These are phyloP conservation scores for Drosophila algonquin DNA, from an alignment of 2,888 invertebrate genomes.

Conservation along the genomic window DNA sequence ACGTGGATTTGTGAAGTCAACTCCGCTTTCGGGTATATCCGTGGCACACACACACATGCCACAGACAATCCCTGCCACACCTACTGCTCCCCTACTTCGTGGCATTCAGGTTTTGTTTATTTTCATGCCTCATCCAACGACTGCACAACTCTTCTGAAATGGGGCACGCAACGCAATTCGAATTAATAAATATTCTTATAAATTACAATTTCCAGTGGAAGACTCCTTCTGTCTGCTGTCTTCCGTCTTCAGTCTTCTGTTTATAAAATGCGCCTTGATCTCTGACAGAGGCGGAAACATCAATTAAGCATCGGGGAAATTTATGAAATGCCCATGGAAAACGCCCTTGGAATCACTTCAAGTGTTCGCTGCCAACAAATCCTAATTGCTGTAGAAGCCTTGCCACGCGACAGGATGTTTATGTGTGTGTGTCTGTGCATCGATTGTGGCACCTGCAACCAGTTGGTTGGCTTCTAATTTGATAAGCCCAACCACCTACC, in stretches of 20 bases:
- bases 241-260: conserved; percentile 33
- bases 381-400: conserved; percentile 51
- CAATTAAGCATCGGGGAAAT: conserved; percentile 64
- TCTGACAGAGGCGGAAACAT: conserved; percentile 64
- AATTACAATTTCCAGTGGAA: conserved; percentile 53
- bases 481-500: conserved; percentile 16
- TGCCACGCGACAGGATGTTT: conserved; percentile 75
- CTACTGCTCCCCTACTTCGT: background rate
- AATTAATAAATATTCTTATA: conserved; percentile 70
- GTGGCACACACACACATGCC: background rate
- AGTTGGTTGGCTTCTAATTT: background rate
- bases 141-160: conserved; percentile 44
- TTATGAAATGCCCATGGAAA: conserved; percentile 60
- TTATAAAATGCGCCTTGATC: conserved; percentile 55
- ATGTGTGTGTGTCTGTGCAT: conserved; percentile 9
- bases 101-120: conserved; percentile 30
- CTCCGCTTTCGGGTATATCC: conserved; percentile 30
- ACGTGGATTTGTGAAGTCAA: conserved; percentile 62
- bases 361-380: conserved; percentile 39
- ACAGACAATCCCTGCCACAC: conserved; percentile 3
- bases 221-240: background rate
- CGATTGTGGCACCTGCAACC: conserved; percentile 2
- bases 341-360: conserved; percentile 36
- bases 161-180: conserved; percentile 59
- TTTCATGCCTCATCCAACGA: conserved; percentile 30